phyloP scores from a whole-genome alignment of 1,140 invertebrate genomes.

The Drosophila pallidifrons region DNA sequence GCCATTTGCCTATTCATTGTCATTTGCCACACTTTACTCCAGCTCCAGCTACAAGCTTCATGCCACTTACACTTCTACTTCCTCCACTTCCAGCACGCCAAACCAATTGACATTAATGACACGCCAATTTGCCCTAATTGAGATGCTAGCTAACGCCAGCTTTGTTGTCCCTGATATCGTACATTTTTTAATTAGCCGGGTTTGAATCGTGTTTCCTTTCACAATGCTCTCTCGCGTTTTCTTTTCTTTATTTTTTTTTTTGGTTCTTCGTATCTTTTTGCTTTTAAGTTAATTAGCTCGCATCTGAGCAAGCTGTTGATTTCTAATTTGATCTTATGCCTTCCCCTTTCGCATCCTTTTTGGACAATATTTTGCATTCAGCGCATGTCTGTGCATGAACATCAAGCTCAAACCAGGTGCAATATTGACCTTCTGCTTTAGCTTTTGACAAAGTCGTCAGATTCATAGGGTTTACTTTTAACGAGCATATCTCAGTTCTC shows the following conservation, averaged over 20 bases:
- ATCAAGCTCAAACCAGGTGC: neutral
- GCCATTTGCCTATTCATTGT: slow-evolving; percentile 76
- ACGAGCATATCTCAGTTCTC: slow-evolving; percentile 32
- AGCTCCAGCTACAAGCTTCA: neutral
- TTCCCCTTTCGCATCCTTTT: too few relatives aligned
- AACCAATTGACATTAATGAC: slow-evolving; percentile 78
- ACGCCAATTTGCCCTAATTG: slow-evolving; percentile 72
- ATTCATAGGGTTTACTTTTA: slow-evolving; percentile 24
- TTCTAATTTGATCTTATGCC: slow-evolving; percentile 7
- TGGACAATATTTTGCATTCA: neutral
- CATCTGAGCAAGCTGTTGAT: slow-evolving; percentile 3
- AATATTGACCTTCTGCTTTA: slow-evolving; percentile 35
- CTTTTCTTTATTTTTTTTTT: neutral
- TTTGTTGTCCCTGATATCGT: slow-evolving; percentile 29
- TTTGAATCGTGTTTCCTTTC: neutral
- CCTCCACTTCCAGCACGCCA: too few relatives aligned
- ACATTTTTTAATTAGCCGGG: slow-evolving; percentile 68
- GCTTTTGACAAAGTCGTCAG: slow-evolving; percentile 25
- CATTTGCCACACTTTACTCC: slow-evolving; percentile 65
- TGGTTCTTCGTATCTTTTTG: neutral
- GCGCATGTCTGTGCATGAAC: slow-evolving; percentile 5
- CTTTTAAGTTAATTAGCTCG: slow-evolving; percentile 21
- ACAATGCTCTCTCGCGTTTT: neutral
- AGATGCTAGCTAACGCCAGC: slow-evolving; percentile 51
- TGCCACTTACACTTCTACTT: neutral